A percentile compares a stretch with the other conserved stretches of the same genome.
Evolutionary conservation across 2,113 vertebrate species (phyloP).

Genomic region (Malurus alboscapulatus): DNA sequence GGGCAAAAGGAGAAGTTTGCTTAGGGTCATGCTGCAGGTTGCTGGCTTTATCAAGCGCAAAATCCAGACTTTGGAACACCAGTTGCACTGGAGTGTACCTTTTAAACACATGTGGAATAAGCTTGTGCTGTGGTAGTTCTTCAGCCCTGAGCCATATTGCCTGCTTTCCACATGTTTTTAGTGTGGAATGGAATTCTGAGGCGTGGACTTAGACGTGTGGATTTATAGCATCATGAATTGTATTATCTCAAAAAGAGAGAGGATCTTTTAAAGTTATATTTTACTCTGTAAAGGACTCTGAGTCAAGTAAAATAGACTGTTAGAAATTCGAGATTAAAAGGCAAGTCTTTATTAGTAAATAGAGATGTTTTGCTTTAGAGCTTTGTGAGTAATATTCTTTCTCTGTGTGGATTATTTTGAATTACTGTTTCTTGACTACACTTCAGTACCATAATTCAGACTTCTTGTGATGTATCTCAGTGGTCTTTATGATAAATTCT

Average conservation of each 20-base stretch:
- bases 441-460: not conserved
- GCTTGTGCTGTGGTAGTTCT: not conserved
- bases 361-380: not conserved
- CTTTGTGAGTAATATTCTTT: not conserved
- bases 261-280: not conserved
- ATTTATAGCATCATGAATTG: not conserved
- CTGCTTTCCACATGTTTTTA: not conserved
- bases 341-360: not conserved
- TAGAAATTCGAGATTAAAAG: not conserved
- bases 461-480: not conserved
- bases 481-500: not conserved
- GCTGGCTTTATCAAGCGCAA: not conserved
- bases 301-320: not conserved
- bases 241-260: not conserved
- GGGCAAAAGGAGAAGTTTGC: not conserved
- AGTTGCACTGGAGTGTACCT: rapidly evolving
- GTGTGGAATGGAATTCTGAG: not conserved
- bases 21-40: not conserved
- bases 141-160: not conserved
- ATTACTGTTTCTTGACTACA: not conserved
- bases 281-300: not conserved
- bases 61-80: not conserved
- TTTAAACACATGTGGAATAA: not conserved
- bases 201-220: not conserved
- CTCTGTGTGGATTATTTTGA: not conserved